Evolutionary conservation across 2,888 invertebrate species (phyloP).

Genomic region (Creontiades dilutus): DNA sequence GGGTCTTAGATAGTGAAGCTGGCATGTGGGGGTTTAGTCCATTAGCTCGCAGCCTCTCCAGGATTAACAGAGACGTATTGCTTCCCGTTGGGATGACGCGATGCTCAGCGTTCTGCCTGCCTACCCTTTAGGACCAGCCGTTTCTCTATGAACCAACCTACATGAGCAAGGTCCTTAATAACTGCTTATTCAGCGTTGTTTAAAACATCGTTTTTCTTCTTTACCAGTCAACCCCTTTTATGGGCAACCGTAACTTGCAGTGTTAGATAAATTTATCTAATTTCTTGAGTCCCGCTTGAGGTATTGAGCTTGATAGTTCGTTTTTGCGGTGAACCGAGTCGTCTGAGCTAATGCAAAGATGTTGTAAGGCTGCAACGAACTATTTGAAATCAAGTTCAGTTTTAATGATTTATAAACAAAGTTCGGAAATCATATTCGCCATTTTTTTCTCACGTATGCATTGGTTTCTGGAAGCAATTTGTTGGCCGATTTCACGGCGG

Average conservation of each 20-base stretch:
- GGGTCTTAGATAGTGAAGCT: constrained; percentile 58
- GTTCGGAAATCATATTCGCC: too few species aligned
- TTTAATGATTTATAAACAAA: too few species aligned
- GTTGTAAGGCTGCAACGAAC: too few species aligned
- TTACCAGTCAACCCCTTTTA: background rate
- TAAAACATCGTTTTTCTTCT: background rate
- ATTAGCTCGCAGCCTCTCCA: constrained; percentile 56
- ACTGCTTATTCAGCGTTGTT: background rate
- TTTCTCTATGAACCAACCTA: constrained; percentile 6
- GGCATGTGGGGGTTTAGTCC: constrained; percentile 69
- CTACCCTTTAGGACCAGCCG: background rate
- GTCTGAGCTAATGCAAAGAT: too few species aligned
- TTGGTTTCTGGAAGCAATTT: too few species aligned
- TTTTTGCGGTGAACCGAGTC: too few species aligned
- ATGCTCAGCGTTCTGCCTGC: constrained; percentile 42
- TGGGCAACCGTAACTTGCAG: background rate
- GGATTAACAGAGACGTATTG: constrained; percentile 71
- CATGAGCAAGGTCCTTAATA: constrained; percentile 16
- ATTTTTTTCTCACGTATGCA: too few species aligned
- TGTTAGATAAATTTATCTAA: background rate
- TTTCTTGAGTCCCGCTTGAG: too few species aligned
- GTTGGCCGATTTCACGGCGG: too few species aligned
- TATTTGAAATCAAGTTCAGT: too few species aligned
- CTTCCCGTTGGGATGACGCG: constrained; percentile 69
- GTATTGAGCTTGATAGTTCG: too few species aligned